Evolutionary conservation across 2,797 vertebrate genomes (phyloP).

Genomic region (Morus bassanus): DNA sequence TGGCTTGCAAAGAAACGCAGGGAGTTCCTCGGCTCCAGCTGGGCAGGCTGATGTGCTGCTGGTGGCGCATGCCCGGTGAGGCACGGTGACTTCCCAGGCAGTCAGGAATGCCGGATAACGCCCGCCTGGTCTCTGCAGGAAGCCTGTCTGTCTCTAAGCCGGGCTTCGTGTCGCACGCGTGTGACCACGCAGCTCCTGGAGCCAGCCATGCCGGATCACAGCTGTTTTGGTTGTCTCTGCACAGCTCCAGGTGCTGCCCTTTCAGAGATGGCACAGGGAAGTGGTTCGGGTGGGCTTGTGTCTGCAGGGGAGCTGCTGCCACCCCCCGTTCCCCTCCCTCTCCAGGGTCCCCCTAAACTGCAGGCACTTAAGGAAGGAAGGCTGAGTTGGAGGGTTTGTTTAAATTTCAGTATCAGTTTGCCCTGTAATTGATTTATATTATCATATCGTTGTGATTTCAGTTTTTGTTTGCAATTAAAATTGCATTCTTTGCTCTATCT

Average conservation of each 20-base stretch:
- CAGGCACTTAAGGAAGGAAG: neutral
- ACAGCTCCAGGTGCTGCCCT: neutral
- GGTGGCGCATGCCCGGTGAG: accelerated
- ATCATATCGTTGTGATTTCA: neutral
- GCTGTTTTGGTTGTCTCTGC: neutral
- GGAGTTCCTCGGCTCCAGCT: accelerated
- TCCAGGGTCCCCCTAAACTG: neutral
- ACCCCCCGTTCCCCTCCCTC: accelerated
- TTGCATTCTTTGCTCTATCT: neutral
- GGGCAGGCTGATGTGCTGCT: neutral
- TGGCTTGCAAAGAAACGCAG: accelerated
- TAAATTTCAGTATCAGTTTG: neutral
- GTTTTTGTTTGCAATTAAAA: neutral
- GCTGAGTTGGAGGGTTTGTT: neutral
- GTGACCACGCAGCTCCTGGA: neutral
- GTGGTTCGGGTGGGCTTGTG: neutral
- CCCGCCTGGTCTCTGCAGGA: neutral
- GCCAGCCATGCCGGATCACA: neutral
- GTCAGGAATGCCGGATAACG: accelerated
- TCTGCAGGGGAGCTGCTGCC: neutral
- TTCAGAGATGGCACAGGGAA: neutral
- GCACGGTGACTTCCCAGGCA: neutral
- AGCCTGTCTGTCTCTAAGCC: neutral
- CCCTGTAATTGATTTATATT: neutral
- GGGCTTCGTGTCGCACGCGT: accelerated